A percentile compares a stretch with the other conserved stretches of the same genome.
These are phyloP conservation scores for Pseudomyrmex sp. DNA, from an alignment of 1,140 invertebrate species.

Conservation along the genomic window DNA sequence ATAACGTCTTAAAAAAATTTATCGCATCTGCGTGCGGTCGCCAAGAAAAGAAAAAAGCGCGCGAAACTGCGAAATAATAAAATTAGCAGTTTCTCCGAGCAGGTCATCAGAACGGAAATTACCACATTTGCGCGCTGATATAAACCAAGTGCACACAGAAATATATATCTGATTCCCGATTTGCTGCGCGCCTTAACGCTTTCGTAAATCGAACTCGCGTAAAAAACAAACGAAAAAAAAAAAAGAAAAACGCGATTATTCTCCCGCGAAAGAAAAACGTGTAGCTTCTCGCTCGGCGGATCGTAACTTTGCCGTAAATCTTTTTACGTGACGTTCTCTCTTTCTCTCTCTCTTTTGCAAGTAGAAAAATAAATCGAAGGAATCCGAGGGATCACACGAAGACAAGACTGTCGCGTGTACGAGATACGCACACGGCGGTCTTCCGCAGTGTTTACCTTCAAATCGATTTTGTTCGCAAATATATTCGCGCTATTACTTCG, in stretches of 20 bases:
- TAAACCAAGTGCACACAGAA: not conserved
- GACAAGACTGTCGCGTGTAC: too few relatives aligned
- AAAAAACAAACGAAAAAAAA: not conserved
- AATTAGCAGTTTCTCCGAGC: slow-evolving; percentile 13
- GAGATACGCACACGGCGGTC: too few relatives aligned
- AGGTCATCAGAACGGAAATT: slow-evolving; percentile 20
- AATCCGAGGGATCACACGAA: not conserved
- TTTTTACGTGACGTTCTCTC: not conserved
- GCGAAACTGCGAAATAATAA: too few relatives aligned
- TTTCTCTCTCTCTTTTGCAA: not conserved
- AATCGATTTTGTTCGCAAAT: not conserved
- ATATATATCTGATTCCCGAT: not conserved
- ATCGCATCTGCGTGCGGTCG: not conserved
- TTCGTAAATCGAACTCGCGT: not conserved
- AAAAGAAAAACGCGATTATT: not conserved
- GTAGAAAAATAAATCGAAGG: not conserved
- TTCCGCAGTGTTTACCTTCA: not conserved
- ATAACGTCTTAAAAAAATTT: slow-evolving; percentile 3
- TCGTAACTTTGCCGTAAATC: not conserved
- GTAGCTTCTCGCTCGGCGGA: not conserved
- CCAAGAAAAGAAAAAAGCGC: too few relatives aligned
- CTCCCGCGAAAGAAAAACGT: not conserved
- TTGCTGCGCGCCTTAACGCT: not conserved
- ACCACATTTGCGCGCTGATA: not conserved
- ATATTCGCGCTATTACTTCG: not conserved